These are phyloP conservation scores for Epizoanthus illoricatus DNA, from an alignment of 92 coral and sea anemone species.

Conservation along the genomic window DNA sequence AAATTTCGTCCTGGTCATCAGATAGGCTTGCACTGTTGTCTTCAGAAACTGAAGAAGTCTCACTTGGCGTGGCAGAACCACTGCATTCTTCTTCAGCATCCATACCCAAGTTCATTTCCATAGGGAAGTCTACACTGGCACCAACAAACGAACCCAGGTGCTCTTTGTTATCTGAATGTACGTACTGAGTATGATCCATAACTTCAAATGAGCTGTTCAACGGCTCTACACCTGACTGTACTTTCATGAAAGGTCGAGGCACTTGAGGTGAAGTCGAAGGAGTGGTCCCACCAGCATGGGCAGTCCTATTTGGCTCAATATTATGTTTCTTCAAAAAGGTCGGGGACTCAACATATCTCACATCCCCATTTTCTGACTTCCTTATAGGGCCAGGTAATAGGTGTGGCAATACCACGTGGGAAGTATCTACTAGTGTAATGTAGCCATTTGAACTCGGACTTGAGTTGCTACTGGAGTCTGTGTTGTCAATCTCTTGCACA, in stretches of 20 bases:
- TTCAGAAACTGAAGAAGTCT: constrained; percentile 1
- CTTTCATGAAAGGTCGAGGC: background rate
- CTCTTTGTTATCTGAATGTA: constrained; percentile 7
- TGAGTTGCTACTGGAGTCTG: background rate
- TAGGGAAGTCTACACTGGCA: background rate
- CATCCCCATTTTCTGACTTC: background rate
- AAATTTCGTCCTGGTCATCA: background rate
- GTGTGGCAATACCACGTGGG: background rate
- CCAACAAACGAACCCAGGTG: background rate
- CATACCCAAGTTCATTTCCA: background rate
- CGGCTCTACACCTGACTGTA: background rate
- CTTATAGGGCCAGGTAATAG: background rate
- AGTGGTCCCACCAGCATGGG: too few species aligned
- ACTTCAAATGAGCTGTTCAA: background rate
- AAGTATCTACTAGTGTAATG: constrained; percentile 5
- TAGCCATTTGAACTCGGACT: constrained; percentile 22
- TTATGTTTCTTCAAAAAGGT: background rate
- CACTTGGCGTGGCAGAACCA: constrained; percentile 1
- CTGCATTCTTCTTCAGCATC: constrained; percentile 4
- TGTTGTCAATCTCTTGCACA: background rate
- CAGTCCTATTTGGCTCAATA: too few species aligned
- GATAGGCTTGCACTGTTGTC: background rate
- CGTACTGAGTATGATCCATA: constrained; percentile 8
- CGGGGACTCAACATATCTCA: constrained; percentile 17
- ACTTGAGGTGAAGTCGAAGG: too few species aligned